Conservation (phyloP, 2,797 vertebrate genomes). For the Centroberyx gerrardi region DNA sequence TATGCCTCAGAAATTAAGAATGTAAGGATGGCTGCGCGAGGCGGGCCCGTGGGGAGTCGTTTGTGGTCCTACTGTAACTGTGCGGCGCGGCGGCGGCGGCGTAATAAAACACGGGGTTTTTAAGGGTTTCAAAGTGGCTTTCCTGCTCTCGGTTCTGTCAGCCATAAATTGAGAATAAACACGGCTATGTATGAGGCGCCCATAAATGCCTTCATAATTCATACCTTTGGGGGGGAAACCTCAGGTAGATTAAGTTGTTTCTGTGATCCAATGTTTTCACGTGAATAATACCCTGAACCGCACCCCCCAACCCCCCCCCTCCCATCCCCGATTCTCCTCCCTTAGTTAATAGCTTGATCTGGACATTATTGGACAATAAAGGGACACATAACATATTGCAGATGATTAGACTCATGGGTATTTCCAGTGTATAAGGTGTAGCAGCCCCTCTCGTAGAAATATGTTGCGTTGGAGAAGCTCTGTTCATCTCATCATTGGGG, state of each 20-base stretch:
- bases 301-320: slow-evolving; percentile 42
- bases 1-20: slow-evolving; percentile 97
- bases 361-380: slow-evolving; percentile 74
- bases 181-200: slow-evolving; percentile 88
- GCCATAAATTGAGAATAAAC: slow-evolving; percentile 98
- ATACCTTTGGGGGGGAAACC: slow-evolving; percentile 85
- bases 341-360: slow-evolving; percentile 67
- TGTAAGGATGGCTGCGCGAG: slow-evolving; percentile 86
- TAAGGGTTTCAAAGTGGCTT: slow-evolving; percentile 95
- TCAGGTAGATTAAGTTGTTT: slow-evolving; percentile 82
- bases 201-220: slow-evolving; percentile 96
- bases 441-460: slow-evolving; percentile 28
- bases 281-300: slow-evolving; percentile 63
- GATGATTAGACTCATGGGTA: slow-evolving; percentile 70
- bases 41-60: slow-evolving; percentile 91
- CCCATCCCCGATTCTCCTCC: slow-evolving; percentile 7
- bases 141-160: slow-evolving; percentile 92
- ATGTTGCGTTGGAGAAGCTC: slow-evolving; percentile 20
- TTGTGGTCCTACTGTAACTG: slow-evolving; percentile 91
- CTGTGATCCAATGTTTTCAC: slow-evolving; percentile 73
- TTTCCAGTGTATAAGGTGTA: slow-evolving; percentile 42
- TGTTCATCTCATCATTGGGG: slow-evolving; percentile 23
- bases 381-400: slow-evolving; percentile 65
- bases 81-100: slow-evolving; percentile 86
- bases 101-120: slow-evolving; percentile 91